phyloP scores from a whole-genome alignment of 2,797 vertebrate genomes.

The Acipenser ruthenus region DNA sequence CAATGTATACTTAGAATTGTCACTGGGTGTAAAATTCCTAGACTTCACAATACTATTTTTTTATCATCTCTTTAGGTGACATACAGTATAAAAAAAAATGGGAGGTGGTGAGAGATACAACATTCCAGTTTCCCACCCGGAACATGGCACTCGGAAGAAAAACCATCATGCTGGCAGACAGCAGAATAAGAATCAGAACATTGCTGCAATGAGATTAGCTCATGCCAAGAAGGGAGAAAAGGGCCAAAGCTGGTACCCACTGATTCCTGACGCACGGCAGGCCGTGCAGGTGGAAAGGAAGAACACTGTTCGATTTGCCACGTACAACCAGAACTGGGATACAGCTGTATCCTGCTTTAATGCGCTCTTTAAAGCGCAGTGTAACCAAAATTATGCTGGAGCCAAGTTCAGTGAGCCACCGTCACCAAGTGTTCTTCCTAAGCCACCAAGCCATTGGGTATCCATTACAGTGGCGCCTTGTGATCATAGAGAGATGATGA shows the following conservation, averaged over 20 bases:
- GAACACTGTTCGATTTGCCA: constrained; percentile 63
- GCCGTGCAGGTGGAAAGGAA: constrained; percentile 76
- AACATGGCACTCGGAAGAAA: constrained; percentile 71
- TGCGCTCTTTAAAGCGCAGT: constrained; percentile 70
- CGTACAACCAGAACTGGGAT: constrained; percentile 74
- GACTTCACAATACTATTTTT: not conserved
- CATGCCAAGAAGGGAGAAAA: constrained; percentile 72
- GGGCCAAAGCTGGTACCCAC: constrained; percentile 54
- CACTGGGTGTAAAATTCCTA: not conserved
- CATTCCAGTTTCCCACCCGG: constrained; percentile 81
- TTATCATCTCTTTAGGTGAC: constrained; percentile 70
- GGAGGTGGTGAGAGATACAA: constrained; percentile 92
- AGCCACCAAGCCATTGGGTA: constrained; percentile 95
- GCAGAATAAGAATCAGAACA: constrained; percentile 76
- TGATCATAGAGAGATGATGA: constrained; percentile 85
- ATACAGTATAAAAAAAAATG: constrained; percentile 72
- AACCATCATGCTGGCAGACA: constrained; percentile 74
- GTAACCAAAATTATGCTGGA: constrained; percentile 85
- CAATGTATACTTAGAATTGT: not conserved
- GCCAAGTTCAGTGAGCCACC: constrained; percentile 96
- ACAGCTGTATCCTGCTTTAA: constrained; percentile 65
- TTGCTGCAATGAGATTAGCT: constrained; percentile 54
- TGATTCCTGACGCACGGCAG: constrained; percentile 76
- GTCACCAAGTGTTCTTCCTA: constrained; percentile 89
- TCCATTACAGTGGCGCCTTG: constrained; percentile 77